Percentiles rank a stretch among this genome's conserved stretches.
These are phyloP conservation scores for Himalopsyche japonica DNA, from an alignment of 2,888 invertebrate genomes.

Conservation along the genomic window DNA sequence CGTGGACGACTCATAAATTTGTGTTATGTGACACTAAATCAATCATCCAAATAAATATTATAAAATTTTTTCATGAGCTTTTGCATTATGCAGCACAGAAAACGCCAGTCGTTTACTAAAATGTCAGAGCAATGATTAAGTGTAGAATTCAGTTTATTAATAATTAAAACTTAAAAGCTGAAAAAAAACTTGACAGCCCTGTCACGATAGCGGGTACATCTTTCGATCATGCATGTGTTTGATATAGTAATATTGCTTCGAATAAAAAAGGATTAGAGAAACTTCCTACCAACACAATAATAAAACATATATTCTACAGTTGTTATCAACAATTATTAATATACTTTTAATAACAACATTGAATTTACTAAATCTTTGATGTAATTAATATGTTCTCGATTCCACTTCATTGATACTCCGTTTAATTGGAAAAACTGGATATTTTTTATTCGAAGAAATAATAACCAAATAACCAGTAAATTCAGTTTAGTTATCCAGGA, in stretches of 20 bases:
- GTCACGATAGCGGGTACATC: background rate
- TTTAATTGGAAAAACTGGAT: too few relatives aligned
- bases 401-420: too few relatives aligned
- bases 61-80: background rate
- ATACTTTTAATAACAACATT: too few relatives aligned
- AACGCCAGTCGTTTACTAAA: background rate
- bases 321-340: background rate
- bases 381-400: too few relatives aligned
- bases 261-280: background rate
- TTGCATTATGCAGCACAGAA: background rate
- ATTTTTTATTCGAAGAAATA: too few relatives aligned
- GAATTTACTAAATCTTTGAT: too few relatives aligned
- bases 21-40: too few relatives aligned
- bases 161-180: background rate
- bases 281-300: background rate
- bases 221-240: background rate
- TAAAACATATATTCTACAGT: background rate
- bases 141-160: background rate
- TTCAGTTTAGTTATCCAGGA: too few relatives aligned
- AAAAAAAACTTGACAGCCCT: background rate
- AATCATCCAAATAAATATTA: background rate
- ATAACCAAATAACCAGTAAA: too few relatives aligned
- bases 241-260: background rate
- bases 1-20: too few relatives aligned
- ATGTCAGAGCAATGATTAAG: background rate